Base-by-base conservation (phyloP, 1,140 invertebrate species). In the Ectropis grisescens region DNA sequence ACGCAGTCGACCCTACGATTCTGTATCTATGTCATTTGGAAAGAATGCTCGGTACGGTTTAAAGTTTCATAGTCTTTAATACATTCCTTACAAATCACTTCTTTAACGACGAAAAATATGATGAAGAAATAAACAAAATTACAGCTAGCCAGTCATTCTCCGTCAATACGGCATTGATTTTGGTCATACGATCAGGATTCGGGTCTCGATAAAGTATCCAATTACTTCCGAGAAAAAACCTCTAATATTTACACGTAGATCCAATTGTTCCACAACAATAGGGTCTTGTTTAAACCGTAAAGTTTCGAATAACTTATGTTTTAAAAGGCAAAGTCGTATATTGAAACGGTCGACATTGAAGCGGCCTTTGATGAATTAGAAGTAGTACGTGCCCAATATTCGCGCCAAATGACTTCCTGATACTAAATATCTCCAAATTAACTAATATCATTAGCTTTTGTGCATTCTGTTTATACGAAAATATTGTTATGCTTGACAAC, bases 361-460 rank as follows among this genome's bases (percentile, higher is more conserved):
- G 39, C 51, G 69, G 66, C 72, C 72, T 78, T 53, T 55, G 43
- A 32, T 45, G 47, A 52, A 66, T 55, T 62, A 46, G 49, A 47
- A 53, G 39, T 45, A 31, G 40, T 72, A 78, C 69, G 72, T 75
- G 70, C 35, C 43, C 51, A 65, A 71, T 71, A 64, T 61, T 42
- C 24, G 45, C 33, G 42, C 48, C 36, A 72, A 74, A 74, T 72
- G 72, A 75, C 69, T 78, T 78, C 72, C 72, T 52, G 46, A 41
- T 48, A 52, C 45, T 33, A 53, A 48, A 39, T 41, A 38, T 15
- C 30, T 24, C 31, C 29, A 23, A 37, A 41, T 33, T 43, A 37
- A 15, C 24, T 11, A 12, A 24, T 28, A 28, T 11, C 16, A 4
- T 19, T 4, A 8, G 8, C 16, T 19, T 19, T 19, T n/a, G n/a